Conservation (phyloP, 2,113 vertebrate species). For the Litocranius walleri region DNA sequence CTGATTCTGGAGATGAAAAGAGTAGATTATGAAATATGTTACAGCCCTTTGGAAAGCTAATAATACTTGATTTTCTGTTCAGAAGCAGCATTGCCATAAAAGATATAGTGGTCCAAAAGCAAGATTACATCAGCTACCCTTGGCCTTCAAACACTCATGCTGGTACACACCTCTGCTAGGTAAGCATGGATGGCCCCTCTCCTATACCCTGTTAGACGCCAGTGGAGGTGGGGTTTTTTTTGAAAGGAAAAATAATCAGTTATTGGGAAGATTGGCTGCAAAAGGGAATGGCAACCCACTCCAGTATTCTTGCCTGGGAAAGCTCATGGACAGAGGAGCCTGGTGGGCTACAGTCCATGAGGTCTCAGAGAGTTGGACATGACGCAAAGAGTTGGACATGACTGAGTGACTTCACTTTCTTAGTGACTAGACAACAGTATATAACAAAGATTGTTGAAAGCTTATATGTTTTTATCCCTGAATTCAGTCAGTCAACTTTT, state of each 20-base stretch:
- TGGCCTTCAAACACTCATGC: background rate
- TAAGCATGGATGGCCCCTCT: background rate
- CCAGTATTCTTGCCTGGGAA: background rate
- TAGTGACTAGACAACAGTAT: background rate
- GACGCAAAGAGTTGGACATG: too few relatives aligned
- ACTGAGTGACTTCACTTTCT: background rate
- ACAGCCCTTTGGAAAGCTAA: background rate
- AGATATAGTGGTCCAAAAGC: background rate
- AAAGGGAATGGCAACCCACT: background rate
- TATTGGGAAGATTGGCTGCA: background rate
- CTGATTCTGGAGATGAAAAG: background rate
- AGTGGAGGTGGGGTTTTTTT: background rate
- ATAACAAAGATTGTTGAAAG: background rate
- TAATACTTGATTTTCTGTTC: conserved; percentile 8
- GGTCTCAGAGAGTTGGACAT: background rate
- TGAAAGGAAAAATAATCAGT: background rate
- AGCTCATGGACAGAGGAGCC: background rate
- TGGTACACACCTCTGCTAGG: conserved; percentile 46
- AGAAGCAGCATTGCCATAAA: conserved; percentile 42
- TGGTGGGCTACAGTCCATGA: background rate
- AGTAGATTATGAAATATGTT: background rate
- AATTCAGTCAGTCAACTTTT: background rate
- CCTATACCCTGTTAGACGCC: background rate
- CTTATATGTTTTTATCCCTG: background rate
- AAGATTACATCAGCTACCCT: background rate